Conservation (phyloP, 2,797 vertebrate species). For the Chrosomus eos region DNA sequence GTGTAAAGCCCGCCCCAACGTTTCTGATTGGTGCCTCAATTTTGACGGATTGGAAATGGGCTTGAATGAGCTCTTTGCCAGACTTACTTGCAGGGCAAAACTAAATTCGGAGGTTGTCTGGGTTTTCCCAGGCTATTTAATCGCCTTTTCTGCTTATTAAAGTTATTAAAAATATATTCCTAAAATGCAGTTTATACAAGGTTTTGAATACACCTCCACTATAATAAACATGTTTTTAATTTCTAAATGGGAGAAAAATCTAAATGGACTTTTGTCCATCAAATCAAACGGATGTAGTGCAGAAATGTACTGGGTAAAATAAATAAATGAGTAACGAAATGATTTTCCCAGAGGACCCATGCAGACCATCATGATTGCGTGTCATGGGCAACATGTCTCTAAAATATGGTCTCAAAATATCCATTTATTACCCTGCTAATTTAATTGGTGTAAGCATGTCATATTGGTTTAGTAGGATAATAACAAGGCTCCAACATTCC, state of each 20-base stretch:
- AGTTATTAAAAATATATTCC: not conserved
- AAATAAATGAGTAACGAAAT: not conserved
- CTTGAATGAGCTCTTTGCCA: too few species aligned
- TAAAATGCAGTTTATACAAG: not conserved
- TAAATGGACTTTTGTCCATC: not conserved
- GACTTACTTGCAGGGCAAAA: too few species aligned
- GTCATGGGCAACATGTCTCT: not conserved
- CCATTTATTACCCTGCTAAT: constrained; percentile 71
- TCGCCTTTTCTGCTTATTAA: too few species aligned
- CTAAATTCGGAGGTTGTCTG: too few species aligned
- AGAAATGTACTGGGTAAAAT: not conserved
- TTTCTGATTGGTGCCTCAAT: too few species aligned
- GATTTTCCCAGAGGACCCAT: not conserved
- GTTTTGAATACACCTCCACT: not conserved
- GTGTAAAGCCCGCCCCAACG: too few species aligned
- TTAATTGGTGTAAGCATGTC: constrained; percentile 40
- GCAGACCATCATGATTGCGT: not conserved
- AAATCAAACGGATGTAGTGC: not conserved
- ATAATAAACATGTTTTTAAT: not conserved
- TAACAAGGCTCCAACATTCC: constrained; percentile 3
- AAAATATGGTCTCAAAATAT: constrained; percentile 59
- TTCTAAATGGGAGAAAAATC: not conserved
- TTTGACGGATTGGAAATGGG: too few species aligned
- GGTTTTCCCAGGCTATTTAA: too few species aligned
- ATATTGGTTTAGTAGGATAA: constrained; percentile 5